Base-by-base conservation (phyloP, 1,140 invertebrate species). In the Danaus plexippus region DNA sequence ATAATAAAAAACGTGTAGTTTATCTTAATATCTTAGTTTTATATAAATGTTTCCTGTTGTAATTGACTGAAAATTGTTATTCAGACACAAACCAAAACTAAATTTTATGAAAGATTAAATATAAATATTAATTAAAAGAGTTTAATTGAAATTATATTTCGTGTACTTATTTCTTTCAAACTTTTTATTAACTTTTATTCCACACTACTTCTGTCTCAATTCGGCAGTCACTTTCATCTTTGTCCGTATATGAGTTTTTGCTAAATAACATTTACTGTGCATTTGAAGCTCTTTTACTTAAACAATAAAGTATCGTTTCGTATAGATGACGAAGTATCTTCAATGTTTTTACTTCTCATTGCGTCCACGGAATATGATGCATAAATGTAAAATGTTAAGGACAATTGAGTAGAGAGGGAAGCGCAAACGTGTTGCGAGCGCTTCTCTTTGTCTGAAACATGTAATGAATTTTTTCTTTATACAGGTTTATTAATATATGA, bases 261-360 rank as follows among this genome's bases (percentile, higher is more conserved):
- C 67, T 32, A 63, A 75, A 72, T 63, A 52, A 55, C 9, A 46
- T 7, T 9, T 5, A 2, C 59, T 12, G 43, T 51, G 9, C 2
- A 60, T 57, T 63, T 60, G 62, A 11, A 59, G 52, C 58, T 62
- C 42, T 80, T 66, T 42, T 0, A 1, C 10, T 8, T 9, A 0
- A 7, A 9, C 0, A 0, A 18, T 57, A 74, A 47, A 55, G 67
- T 68, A 54, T 43, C 42, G 11, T 69, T 67, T 64, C 11, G n/a
- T 4, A 47, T 48, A 32, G 7, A 40, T 0, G 4, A 10, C 45
- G 12, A 43, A 48, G 67, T 66, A 70, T 75, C 71, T 79, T 75
- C 71, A 80, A 75, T 82, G 77, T 85, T 85, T 85, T 82, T 85
- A 76, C 73, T 82, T 85, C 82, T 82, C 77, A 80, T 85, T 80